Evolutionary conservation across 2,113 vertebrate species (phyloP).

Genomic region (Dicentrarchus labrax): DNA sequence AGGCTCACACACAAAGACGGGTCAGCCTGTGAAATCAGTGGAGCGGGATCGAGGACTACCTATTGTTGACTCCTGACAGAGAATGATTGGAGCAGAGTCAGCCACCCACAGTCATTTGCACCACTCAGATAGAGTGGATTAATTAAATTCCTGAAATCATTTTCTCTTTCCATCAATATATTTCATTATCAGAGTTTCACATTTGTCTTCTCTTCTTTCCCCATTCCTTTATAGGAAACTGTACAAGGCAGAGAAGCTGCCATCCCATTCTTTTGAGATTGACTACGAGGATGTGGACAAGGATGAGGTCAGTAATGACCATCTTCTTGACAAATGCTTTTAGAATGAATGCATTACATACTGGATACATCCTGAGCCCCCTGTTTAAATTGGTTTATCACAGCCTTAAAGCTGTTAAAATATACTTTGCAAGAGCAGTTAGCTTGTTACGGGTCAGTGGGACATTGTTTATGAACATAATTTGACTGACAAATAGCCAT

Average conservation of each 20-base stretch:
- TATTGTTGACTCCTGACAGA: slow-evolving; percentile 69
- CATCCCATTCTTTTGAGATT: slow-evolving; percentile 96
- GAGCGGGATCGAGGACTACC: slow-evolving; percentile 40
- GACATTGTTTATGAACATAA: slow-evolving; percentile 46
- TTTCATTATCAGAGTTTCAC: slow-evolving; percentile 21
- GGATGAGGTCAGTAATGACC: slow-evolving; percentile 91
- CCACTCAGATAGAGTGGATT: slow-evolving; percentile 31
- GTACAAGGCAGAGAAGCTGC: slow-evolving; percentile 93
- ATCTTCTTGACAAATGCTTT: slow-evolving; percentile 52
- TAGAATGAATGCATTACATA: slow-evolving; percentile 51
- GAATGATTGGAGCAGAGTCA: slow-evolving; percentile 51
- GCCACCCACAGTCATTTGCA: slow-evolving; percentile 41
- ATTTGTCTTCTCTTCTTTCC: slow-evolving; percentile 15
- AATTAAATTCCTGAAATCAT: slow-evolving; percentile 43
- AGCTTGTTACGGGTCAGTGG: slow-evolving; percentile 38
- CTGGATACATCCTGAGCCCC: slow-evolving; percentile 27
- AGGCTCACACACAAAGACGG: slow-evolving; percentile 57
- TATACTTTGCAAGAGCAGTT: slow-evolving; percentile 49
- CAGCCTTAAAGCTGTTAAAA: slow-evolving; percentile 49
- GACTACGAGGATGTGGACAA: slow-evolving; percentile 98
- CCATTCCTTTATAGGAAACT: slow-evolving; percentile 84
- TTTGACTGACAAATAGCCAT: slow-evolving; percentile 31
- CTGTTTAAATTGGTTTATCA: slow-evolving; percentile 60
- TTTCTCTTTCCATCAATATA: slow-evolving; percentile 27
- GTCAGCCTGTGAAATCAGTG: slow-evolving; percentile 58